Evolutionary conservation across 2,888 invertebrate species (phyloP).

Genomic region (Hirudinaria manillensis): DNA sequence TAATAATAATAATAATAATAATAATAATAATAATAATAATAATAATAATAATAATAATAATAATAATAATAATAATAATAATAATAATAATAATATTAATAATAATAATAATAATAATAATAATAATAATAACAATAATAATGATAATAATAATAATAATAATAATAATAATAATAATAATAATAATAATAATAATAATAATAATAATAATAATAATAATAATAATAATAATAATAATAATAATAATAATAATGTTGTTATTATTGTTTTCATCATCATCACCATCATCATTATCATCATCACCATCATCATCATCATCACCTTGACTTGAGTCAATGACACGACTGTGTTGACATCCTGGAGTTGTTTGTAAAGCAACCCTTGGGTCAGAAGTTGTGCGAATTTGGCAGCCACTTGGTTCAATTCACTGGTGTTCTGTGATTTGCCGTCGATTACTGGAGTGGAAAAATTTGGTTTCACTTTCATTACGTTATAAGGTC

Average conservation of each 20-base stretch:
- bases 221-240: neutral
- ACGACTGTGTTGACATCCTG: too few relatives aligned
- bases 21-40: slow-evolving; percentile 27
- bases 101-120: slow-evolving; percentile 25
- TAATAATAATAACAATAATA: slow-evolving; percentile 24
- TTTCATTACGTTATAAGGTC: too few relatives aligned
- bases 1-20: slow-evolving; percentile 24
- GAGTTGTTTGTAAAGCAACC: too few relatives aligned
- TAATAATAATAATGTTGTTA: neutral
- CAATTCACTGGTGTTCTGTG: too few relatives aligned
- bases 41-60: neutral
- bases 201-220: slow-evolving; percentile 27
- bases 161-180: slow-evolving; percentile 21
- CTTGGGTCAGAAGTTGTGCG: too few relatives aligned
- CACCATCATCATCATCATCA: neutral
- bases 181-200: slow-evolving; percentile 24
- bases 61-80: neutral
- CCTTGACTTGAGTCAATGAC: neutral
- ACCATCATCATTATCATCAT: neutral
- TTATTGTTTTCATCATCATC: neutral
- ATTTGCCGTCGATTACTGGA: too few relatives aligned
- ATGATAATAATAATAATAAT: neutral
- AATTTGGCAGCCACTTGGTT: too few relatives aligned
- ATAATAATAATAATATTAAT: neutral
- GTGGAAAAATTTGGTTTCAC: too few relatives aligned